phyloP scores from a whole-genome alignment of 2,113 vertebrate species.

The Cichladusa arquata region DNA sequence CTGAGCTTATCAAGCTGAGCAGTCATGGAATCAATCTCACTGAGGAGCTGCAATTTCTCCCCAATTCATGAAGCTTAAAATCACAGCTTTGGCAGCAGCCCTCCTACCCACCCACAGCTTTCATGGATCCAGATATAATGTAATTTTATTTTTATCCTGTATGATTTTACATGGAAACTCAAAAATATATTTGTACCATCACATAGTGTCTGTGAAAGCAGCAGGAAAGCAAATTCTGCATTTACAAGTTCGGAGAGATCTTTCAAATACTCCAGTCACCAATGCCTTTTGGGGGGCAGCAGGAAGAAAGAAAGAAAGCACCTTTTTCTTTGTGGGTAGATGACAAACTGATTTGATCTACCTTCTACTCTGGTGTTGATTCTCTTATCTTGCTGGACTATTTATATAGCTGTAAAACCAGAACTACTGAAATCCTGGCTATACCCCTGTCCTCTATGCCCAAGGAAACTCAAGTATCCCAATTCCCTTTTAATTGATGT shows the following conservation, averaged over 20 bases:
- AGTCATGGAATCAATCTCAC: constrained; percentile 63
- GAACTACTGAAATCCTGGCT: background rate
- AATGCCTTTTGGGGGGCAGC: background rate
- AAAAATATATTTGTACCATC: constrained; percentile 42
- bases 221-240: constrained; percentile 15
- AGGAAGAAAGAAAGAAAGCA: background rate
- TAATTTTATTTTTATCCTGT: constrained; percentile 64
- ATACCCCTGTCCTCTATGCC: background rate
- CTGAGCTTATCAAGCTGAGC: constrained; percentile 67
- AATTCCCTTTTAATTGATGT: background rate
- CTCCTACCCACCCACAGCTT: constrained; percentile 34
- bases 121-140: constrained; percentile 64
- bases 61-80: constrained; percentile 62
- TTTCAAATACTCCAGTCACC: background rate
- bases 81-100: constrained; percentile 57
- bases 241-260: background rate
- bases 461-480: background rate
- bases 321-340: background rate
- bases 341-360: background rate
- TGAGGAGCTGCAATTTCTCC: constrained; percentile 55
- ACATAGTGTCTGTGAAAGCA: constrained; percentile 21
- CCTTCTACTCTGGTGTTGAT: background rate
- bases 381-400: background rate
- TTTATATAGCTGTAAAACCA: background rate
- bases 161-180: constrained; percentile 46